Evolutionary conservation across 2,888 invertebrate genomes (phyloP).

Genomic region (Cacoxenus indagator): DNA sequence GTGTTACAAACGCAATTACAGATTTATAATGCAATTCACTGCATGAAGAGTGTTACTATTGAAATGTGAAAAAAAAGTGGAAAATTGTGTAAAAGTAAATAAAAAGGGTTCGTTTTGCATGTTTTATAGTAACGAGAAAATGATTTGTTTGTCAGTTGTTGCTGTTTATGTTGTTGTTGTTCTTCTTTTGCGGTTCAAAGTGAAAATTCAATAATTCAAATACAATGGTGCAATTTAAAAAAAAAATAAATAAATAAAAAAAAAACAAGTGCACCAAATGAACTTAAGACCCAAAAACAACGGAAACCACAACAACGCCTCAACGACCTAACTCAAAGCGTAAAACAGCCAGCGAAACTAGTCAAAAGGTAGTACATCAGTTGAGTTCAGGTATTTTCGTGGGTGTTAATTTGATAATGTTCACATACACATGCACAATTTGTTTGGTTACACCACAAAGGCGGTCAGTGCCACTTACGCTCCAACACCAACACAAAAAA

Average conservation of each 20-base stretch:
- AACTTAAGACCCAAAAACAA: neutral
- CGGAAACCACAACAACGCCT: neutral
- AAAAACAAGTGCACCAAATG: neutral
- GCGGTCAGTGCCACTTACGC: neutral
- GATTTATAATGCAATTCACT: neutral
- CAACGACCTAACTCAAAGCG: neutral
- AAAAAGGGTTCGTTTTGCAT: neutral
- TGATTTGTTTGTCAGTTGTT: neutral
- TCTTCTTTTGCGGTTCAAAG: constrained; percentile 9
- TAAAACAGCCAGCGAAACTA: neutral
- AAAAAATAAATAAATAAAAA: neutral
- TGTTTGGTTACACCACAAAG: neutral
- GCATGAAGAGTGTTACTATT: neutral
- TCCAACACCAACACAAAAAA: neutral
- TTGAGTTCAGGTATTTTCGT: constrained; percentile 11
- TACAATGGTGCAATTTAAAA: neutral
- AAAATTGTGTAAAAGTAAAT: neutral
- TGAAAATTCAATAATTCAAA: constrained; percentile 19
- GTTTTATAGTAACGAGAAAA: constrained; percentile 13
- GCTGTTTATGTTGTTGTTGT: neutral
- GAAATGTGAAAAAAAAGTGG: neutral
- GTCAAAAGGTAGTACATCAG: neutral
- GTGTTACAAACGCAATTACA: too few relatives aligned
- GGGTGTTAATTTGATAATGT: constrained; percentile 16
- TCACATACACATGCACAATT: neutral